Evolutionary conservation across 2,888 invertebrate genomes (phyloP).

Genomic region (Eupithecia subumbrata): DNA sequence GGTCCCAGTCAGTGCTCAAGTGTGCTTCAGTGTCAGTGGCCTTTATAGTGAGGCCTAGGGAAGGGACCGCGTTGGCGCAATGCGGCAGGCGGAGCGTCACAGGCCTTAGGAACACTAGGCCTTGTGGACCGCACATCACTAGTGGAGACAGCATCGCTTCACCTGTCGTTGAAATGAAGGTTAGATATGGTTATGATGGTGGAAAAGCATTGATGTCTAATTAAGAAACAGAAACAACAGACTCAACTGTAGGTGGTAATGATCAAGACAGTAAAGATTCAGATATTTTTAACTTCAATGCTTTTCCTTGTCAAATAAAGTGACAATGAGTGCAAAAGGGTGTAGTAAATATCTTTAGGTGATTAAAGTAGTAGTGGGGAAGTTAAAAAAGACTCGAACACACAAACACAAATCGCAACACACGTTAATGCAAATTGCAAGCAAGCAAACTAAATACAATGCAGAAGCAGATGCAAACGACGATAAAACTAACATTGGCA

Average conservation of each 20-base stretch:
- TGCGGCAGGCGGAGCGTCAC: constrained; percentile 96
- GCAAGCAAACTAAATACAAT: constrained; percentile 38
- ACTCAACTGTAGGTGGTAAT: neutral
- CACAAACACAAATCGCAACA: constrained; percentile 83
- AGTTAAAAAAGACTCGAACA: constrained; percentile 59
- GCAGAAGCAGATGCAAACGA: constrained; percentile 30
- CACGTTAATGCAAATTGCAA: constrained; percentile 64
- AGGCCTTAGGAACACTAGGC: constrained; percentile 93
- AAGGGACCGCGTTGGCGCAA: constrained; percentile 90
- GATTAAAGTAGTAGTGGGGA: constrained; percentile 41
- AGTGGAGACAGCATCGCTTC: constrained; percentile 97
- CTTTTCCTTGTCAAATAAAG: constrained; percentile 32
- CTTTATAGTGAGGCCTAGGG: constrained; percentile 90
- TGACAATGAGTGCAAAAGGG: constrained; percentile 33
- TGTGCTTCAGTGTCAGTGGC: constrained; percentile 93
- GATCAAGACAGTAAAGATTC: neutral
- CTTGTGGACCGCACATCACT: constrained; percentile 98
- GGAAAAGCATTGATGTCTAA: constrained; percentile 38
- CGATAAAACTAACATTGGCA: constrained; percentile 34
- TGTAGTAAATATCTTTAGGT: constrained; percentile 28
- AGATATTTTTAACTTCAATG: constrained; percentile 30
- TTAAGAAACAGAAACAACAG: neutral
- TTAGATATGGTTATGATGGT: constrained; percentile 33
- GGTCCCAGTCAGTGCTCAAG: constrained; percentile 93
- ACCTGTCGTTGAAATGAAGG: constrained; percentile 82